Percentiles rank a stretch among this genome's conserved stretches.
Evolutionary conservation across 2,797 vertebrate genomes (phyloP).

Genomic region (Tragopan temminckii): DNA sequence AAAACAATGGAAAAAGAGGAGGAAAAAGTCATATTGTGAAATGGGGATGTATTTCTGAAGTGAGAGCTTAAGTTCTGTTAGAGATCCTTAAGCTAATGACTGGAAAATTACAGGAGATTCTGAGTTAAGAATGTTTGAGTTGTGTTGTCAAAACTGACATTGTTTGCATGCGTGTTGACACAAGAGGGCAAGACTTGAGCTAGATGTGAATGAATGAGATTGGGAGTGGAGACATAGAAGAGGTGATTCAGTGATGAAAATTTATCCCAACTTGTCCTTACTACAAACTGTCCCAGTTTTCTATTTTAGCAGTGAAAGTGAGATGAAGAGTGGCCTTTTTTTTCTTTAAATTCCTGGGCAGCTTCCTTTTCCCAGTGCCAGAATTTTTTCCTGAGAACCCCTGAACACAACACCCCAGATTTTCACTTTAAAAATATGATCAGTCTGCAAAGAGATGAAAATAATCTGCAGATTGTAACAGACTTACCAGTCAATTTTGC

Average conservation of each 20-base stretch:
- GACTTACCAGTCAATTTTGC: conserved; percentile 45
- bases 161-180: neutral
- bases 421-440: conserved; percentile 62
- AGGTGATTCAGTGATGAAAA: conserved; percentile 30
- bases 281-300: conserved; percentile 51
- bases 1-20: neutral
- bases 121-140: neutral
- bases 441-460: conserved; percentile 29
- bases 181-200: neutral
- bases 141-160: neutral
- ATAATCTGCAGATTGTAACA: conserved; percentile 33
- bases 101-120: neutral
- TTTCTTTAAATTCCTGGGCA: conserved; percentile 11
- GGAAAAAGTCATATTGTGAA: neutral
- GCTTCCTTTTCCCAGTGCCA: conserved; percentile 22
- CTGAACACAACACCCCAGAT: conserved; percentile 69
- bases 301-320: conserved; percentile 16
- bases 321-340: neutral
- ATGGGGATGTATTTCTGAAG: neutral
- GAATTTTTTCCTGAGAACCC: conserved; percentile 62
- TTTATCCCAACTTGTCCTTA: conserved; percentile 52
- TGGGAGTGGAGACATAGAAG: conserved; percentile 5
- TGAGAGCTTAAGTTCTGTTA: neutral
- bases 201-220: conserved; percentile 41
- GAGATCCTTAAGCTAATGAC: neutral